Conservation (phyloP, 2,888 invertebrate species). For the Bembecia ichneumoniformis region DNA sequence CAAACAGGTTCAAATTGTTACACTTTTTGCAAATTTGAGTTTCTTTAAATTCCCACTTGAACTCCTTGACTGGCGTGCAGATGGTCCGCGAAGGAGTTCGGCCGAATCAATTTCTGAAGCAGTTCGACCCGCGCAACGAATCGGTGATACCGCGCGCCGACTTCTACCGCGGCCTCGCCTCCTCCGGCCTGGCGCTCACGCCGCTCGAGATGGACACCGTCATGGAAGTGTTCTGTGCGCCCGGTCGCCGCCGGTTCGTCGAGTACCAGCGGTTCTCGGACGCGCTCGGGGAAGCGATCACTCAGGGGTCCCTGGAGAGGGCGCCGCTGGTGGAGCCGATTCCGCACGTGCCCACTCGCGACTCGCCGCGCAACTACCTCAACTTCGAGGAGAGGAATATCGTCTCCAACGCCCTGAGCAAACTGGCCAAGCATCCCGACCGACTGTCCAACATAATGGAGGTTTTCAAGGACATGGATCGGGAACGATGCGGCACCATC, state of each 20-base stretch:
- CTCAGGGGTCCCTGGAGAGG: constrained; percentile 76
- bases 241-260: constrained; percentile 70
- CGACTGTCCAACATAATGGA: constrained; percentile 78
- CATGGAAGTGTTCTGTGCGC: constrained; percentile 80
- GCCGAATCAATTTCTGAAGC: constrained; percentile 76
- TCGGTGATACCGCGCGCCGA: constrained; percentile 75
- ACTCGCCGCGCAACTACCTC: constrained; percentile 75
- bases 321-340: constrained; percentile 78
- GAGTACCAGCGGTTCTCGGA: constrained; percentile 79
- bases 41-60: no score
- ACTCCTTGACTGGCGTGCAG: constrained; percentile 23
- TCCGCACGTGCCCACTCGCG: constrained; percentile 78
- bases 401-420: constrained; percentile 77
- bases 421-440: constrained; percentile 76
- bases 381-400: constrained; percentile 80
- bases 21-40: no score
- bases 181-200: constrained; percentile 76
- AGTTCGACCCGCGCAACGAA: constrained; percentile 77
- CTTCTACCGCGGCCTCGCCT: constrained; percentile 79
- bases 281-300: constrained; percentile 79
- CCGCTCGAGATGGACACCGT: constrained; percentile 79
- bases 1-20: no score
- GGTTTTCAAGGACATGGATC: constrained; percentile 80
- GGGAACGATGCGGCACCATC: constrained; percentile 76
- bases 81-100: constrained; percentile 78